phyloP scores from a whole-genome alignment of 2,113 vertebrate genomes.

The Cebus imitator region DNA sequence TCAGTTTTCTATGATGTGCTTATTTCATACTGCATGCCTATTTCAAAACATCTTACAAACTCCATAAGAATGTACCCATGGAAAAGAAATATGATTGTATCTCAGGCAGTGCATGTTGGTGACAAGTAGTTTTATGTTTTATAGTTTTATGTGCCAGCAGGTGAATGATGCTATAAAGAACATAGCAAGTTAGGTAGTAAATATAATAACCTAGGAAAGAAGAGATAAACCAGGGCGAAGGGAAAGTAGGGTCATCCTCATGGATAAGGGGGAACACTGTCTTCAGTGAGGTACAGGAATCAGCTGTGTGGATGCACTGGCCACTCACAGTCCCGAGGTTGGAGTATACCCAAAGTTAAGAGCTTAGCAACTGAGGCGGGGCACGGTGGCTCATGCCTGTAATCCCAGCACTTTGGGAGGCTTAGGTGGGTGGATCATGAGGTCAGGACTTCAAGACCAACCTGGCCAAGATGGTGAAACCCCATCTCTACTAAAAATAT shows the following conservation, averaged over 20 bases:
- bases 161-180: background rate
- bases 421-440: too few species aligned
- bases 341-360: background rate
- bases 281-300: background rate
- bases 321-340: too few species aligned
- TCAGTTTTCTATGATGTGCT: too few species aligned
- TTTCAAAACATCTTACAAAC: too few species aligned
- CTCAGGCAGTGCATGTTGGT: background rate
- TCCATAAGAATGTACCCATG: too few species aligned
- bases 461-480: too few species aligned
- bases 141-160: background rate
- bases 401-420: too few species aligned
- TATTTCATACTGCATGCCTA: too few species aligned
- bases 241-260: background rate
- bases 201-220: background rate
- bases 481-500: too few species aligned
- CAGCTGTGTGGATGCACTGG: background rate
- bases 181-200: background rate
- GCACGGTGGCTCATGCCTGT: too few species aligned
- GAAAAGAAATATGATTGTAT: background rate
- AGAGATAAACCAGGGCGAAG: background rate
- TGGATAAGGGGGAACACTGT: background rate
- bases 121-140: background rate
- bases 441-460: too few species aligned
- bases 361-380: background rate